These are phyloP conservation scores for Festucalex cinctus DNA, from an alignment of 2,113 vertebrate genomes.

Conservation along the genomic window DNA sequence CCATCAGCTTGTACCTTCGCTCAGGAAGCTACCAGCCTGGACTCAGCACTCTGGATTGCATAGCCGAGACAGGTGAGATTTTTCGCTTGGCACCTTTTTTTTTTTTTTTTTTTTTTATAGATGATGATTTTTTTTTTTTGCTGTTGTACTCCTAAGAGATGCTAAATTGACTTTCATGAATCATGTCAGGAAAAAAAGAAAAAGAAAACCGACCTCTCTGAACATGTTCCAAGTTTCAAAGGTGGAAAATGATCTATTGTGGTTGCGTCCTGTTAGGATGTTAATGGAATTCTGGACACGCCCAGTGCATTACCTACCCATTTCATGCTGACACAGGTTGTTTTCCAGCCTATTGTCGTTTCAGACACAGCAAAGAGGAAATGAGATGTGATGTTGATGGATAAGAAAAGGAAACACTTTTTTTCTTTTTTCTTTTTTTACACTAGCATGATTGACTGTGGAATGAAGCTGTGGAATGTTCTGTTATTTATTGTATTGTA, in stretches of 20 bases:
- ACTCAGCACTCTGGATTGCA: conserved; percentile 72
- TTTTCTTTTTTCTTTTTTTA: not conserved
- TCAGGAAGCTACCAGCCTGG: conserved; percentile 76
- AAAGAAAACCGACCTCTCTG: not conserved
- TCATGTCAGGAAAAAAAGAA: too few species aligned
- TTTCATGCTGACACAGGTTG: conserved; percentile 1
- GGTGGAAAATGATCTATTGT: conserved; percentile 1
- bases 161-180: too few species aligned
- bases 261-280: conserved; percentile 18
- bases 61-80: conserved; percentile 77
- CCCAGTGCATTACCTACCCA: not conserved
- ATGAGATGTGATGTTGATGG: not conserved
- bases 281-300: not conserved
- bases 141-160: too few species aligned
- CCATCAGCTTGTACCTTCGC: conserved; percentile 75
- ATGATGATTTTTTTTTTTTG: too few species aligned
- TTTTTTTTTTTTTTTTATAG: not conserved
- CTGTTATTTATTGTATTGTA: conserved; percentile 5
- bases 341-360: conserved; percentile 11
- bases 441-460: not conserved
- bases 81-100: not conserved
- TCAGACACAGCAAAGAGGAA: conserved; percentile 15
- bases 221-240: not conserved
- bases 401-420: conserved; percentile 12
- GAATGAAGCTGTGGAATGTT: not conserved